Base-by-base conservation (phyloP, 2,888 invertebrate genomes). In the Drosophila mimetica region DNA sequence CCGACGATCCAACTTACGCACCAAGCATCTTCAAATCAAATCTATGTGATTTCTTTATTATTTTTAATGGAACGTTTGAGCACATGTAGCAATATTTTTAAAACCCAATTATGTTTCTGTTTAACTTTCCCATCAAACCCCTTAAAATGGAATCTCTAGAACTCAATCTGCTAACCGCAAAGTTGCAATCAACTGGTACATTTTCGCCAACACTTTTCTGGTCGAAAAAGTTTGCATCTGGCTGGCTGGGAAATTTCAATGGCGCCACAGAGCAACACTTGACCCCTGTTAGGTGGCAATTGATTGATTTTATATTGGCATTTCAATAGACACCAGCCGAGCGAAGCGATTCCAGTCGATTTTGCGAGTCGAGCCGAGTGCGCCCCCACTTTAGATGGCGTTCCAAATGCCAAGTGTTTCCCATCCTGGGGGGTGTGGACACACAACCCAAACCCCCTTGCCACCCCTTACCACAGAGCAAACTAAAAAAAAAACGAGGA, bases 291-390 rank as follows among this genome's bases (percentile, higher is more conserved):
- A 77, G 86, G 74, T 76, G 77, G 81, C 82, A 88, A 88, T 86
- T 89, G 90, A 90, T 90, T 89, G 89, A 89, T 90, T 86, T 89
- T 87, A 81, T 89, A 79, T 77, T 88, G 88, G 86, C 88, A 83
- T 89, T 86, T 89, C 79, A 82, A 88, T 86, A 75, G 89, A 57
- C 63, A 61, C 55, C 54, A 61, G 42, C 67, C 46, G 57, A 58
- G 39, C 58, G 58, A 57, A 34, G 25, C 55, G 55, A 57, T 36
- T 50, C 25, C 18, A 52, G 18, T 65, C 39, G 32, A 42, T 42
- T 28, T 55, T 41, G 41, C 41, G 41, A 41, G 41, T 22, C 25
- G 34, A 36, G 22, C 36, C 36, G 53, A 36, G 58, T 65, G 66
- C 53, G 71, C 61, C 77, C 63, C 53, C 69, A 74, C 79, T 83